Evolutionary conservation across 1,140 invertebrate genomes (phyloP), one percentile per base, ranked within the genome.

Genomic region (Saccostrea cuccullata): DNA sequence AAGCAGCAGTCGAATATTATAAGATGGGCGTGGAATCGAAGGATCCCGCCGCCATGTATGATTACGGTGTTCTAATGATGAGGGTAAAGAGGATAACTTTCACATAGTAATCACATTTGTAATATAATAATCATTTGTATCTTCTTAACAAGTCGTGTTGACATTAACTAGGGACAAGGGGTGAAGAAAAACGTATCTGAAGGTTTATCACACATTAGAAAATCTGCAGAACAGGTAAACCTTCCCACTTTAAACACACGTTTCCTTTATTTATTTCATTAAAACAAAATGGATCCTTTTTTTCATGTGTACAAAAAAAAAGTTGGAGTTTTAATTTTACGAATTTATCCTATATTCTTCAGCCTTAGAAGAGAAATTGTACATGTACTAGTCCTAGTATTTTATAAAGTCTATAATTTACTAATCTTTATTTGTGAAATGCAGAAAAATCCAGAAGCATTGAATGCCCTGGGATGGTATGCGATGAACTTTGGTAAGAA

Each of bases 401-500:
- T 47, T 47, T 47, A 47, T 47, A 47, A 47, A 9, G 2, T 82
- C 13, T 82, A 30, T 23, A 82, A 6, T 64, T 64, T 6, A 17
- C 17, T 20, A 64, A 64, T 64, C n/a, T 20, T 64, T 17, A 64
- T 11, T 70, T 64, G 8, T 56, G 11, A 30, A 85, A 73, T 89
- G 9, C 88, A 94, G 93, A 87, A 89, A 82, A 91, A 92, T 84
- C 91, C 92, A 1, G 40, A 87, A 70, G 93, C 94, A 0, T 36
- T 94, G n/a, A 93, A 91, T 70, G 92, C 93, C 0, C 87, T 94
- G 6, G 94, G 94, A 2, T 94, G 93, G 94, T 90, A 93, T 85
- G 93, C 93, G 9, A 87, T 93, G 77, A 91, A 91, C 47, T 82
- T 84, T 23, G 91, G 93, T 12, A 89, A 86, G 20, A 93, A 94